Evolutionary conservation across 2,888 invertebrate species (phyloP).

Genomic region (Heteromyza rotundicornis): DNA sequence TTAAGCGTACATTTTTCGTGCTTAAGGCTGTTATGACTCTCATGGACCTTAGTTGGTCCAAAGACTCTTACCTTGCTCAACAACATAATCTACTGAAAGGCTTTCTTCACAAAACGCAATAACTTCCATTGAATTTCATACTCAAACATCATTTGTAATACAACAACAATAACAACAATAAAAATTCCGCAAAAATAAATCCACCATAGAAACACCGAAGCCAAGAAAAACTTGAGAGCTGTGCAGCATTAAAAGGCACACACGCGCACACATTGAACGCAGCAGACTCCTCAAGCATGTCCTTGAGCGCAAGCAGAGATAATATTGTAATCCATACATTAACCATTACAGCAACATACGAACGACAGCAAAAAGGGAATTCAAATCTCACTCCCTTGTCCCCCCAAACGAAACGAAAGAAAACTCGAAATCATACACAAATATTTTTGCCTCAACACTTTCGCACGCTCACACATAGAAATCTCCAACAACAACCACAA

Average conservation of each 20-base stretch:
- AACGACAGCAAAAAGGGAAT: too few relatives aligned
- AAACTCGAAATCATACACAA: background rate
- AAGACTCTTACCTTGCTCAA: too few relatives aligned
- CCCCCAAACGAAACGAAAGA: too few relatives aligned
- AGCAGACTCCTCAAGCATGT: background rate
- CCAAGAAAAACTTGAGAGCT: background rate
- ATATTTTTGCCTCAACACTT: background rate
- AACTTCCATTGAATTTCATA: background rate
- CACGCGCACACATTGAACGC: background rate
- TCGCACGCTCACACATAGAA: too few relatives aligned
- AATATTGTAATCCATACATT: background rate
- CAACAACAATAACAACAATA: background rate
- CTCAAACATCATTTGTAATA: background rate
- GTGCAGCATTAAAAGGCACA: background rate
- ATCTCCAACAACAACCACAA: background rate
- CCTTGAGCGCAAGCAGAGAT: slow-evolving; percentile 1
- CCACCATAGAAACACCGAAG: background rate
- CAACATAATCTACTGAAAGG: too few relatives aligned
- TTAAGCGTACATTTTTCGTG: too few relatives aligned
- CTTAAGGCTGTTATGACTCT: too few relatives aligned
- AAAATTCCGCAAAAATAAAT: background rate
- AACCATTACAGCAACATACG: background rate
- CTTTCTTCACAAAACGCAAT: too few relatives aligned
- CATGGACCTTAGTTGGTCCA: too few relatives aligned
- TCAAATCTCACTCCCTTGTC: too few relatives aligned